Evolutionary conservation across 2,797 vertebrate species (phyloP), one percentile per base, ranked within the genome.

Genomic region (Sebastes matsubarae): DNA sequence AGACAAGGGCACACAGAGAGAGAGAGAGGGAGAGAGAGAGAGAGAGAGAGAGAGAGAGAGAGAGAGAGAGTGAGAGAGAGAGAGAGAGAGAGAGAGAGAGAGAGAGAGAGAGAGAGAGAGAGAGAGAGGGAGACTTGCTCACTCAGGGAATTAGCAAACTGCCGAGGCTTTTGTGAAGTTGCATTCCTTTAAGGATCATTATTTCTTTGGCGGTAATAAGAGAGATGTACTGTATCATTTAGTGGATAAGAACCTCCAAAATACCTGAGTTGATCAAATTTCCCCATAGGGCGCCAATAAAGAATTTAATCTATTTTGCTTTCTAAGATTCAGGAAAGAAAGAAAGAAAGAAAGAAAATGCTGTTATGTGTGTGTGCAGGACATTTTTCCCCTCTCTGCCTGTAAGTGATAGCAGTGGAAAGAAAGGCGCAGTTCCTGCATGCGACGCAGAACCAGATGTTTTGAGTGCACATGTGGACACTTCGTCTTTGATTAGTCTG

Each of bases 361-460:
- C 27, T n/a, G 55, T 58, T 46, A 42, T 42, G 66, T 42, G 68
- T 64, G 58, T 36, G 34, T 59, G 55, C 1, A 38, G 8, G 46
- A 42, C 18, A 64, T 75, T 66, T 72, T 77, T 70, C 50, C 69
- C 76, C 60, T 71, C 72, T 75, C 65, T 75, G 84, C 75, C 80
- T 79, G 84, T 87, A 92, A 90, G 85, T 87, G 83, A 94, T 87
- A 89, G 79, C 68, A 87, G 80, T 82, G 88, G 80, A 92, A 88
- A 91, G 81, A 93, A 78, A 92, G 78, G 89, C 73, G 7, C 64
- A 90, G 87, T 90, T 94, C 88, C 92, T 89, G 91, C 70, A 38
- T 77, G 68, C 25, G 80, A 92, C 84, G 38, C 55, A 91, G 87
- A 93, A 92, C 88, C 94, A 96, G 93, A 95, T 95, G 94, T 95